phyloP scores from a whole-genome alignment of 2,113 vertebrate species.

The Malurus elegans region DNA sequence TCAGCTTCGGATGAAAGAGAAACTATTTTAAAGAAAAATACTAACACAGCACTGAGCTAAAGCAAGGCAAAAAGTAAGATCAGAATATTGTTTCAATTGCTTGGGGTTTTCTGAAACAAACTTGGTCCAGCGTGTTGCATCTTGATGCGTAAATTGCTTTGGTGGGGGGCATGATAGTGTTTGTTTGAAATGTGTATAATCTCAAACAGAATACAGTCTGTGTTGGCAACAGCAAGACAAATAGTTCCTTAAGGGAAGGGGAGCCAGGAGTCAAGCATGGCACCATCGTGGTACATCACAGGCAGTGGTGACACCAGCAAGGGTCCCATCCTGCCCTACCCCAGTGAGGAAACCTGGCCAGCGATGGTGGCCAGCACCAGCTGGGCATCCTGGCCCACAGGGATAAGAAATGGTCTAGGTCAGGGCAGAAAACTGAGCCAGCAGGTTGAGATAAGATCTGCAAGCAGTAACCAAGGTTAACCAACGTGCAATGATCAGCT shows the following conservation, averaged over 20 bases:
- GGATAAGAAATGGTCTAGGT: neutral
- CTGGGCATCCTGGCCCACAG: too few species aligned
- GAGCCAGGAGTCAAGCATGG: neutral
- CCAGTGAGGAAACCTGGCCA: accelerated
- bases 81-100: neutral
- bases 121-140: neutral
- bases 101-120: neutral
- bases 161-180: accelerated
- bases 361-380: neutral
- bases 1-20: neutral
- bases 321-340: neutral
- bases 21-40: neutral
- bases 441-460: neutral
- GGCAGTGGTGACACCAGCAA: neutral
- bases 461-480: neutral
- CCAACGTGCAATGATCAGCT: neutral
- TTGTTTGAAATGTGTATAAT: neutral
- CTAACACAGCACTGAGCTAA: neutral
- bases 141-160: neutral
- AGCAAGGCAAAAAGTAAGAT: neutral
- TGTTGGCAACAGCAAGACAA: neutral
- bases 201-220: neutral
- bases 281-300: too few species aligned
- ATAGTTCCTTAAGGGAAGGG: neutral
- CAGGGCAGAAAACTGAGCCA: neutral